Evolutionary conservation across 2,113 vertebrate genomes (phyloP), one percentile per base, ranked within the genome.

Genomic region (Penelope pileata): DNA sequence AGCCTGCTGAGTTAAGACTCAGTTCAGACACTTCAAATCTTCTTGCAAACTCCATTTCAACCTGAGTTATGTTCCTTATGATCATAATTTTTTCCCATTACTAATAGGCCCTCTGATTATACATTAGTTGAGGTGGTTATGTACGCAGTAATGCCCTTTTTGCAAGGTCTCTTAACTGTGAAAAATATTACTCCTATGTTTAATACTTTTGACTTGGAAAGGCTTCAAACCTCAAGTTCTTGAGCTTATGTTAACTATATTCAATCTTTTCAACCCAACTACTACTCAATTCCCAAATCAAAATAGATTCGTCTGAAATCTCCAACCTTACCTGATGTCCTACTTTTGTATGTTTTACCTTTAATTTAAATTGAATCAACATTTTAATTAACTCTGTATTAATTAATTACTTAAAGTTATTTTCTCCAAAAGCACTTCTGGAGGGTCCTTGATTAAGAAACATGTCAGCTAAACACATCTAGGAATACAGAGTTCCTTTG

Each of bases 401-500:
- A 88, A 74, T 82, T 85, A 88, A 93, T 90, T 96, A 91, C 58
- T 83, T 69, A 38, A 88, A 83, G 18, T 62, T 93, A 70, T 67
- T 90, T 91, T 69, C 59, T 74, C 38, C 23, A 64, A 38, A 88
- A 86, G 14, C 83, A 63, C 59, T 94, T 93, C 86, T 80, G 51
- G 59, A 63, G n/a, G 4, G 69, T 67, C 87, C 13, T 86, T 91
- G 94, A 95, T 96, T 96, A 95, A 93, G 79, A 95, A 93, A 90
- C 11, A 54, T 1, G 0, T 66, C 67, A 62, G 67, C 79, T 86
- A 83, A 93, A 86, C 75, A 83, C 85, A 50, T 85, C 36, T 34
- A 96, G 83, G 85, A 91, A 96, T 96, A 93, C 12, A 77, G 68
- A 75, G 45, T 34, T 95, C 64, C 67, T 91, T 30, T 83, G 54